These are phyloP conservation scores for Aleiodes alternator DNA, from an alignment of 2,888 invertebrate species.

Conservation along the genomic window DNA sequence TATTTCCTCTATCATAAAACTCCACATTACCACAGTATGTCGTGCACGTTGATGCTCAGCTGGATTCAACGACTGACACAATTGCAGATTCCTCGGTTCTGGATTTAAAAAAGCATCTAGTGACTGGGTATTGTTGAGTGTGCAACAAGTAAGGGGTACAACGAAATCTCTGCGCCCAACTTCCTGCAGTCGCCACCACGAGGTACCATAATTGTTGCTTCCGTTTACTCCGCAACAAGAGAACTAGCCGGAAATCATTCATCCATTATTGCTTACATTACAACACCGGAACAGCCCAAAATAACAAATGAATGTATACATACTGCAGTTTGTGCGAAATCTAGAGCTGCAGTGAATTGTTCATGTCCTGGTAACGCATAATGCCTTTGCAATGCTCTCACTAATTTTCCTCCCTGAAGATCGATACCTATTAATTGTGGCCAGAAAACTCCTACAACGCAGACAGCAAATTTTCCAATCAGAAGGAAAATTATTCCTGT, in stretches of 20 bases:
- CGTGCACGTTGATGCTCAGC: constrained; percentile 79
- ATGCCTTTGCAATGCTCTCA: constrained; percentile 84
- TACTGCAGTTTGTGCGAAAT: constrained; percentile 82
- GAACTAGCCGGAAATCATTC: constrained; percentile 77
- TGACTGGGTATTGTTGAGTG: constrained; percentile 78
- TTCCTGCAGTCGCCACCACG: constrained; percentile 86
- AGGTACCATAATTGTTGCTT: constrained; percentile 88
- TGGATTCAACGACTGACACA: constrained; percentile 83
- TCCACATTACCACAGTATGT: constrained; percentile 77
- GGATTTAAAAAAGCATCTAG: constrained; percentile 84
- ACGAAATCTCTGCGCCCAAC: constrained; percentile 83
- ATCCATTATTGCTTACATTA: constrained; percentile 22
- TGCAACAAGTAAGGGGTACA: constrained; percentile 84
- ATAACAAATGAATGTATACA: constrained; percentile 35
- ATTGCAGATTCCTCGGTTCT: constrained; percentile 82
- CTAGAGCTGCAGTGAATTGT: constrained; percentile 88
- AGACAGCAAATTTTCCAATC: constrained; percentile 83
- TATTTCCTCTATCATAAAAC: no score
- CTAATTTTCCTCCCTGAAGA: constrained; percentile 81
- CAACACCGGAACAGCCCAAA: constrained; percentile 15
- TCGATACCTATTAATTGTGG: constrained; percentile 86
- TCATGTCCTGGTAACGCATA: constrained; percentile 86
- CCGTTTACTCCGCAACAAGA: constrained; percentile 88
- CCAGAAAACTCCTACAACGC: constrained; percentile 84
- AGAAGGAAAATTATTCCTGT: constrained; percentile 82